Base-by-base conservation (phyloP, 2,888 invertebrate genomes). In the Falcaria lacertinaria region DNA sequence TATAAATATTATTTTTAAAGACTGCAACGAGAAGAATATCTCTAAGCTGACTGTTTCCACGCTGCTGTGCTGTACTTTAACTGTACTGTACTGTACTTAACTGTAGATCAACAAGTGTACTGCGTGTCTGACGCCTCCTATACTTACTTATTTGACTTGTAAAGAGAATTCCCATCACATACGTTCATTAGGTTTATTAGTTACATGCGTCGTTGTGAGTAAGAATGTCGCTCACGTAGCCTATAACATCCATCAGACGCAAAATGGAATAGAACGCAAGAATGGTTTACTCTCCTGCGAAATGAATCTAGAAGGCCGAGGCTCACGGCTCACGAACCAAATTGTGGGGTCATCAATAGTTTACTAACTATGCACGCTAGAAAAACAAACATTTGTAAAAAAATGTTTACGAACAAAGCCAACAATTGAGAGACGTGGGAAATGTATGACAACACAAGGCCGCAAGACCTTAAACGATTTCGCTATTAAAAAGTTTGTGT, bases 1-100 rank as follows among this genome's bases (percentile, higher is more conserved):
- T 34, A 36, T 50, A 39, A 33, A 22, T 43, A 14, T 11, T 7
- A 33, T 33, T 33, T 5, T 3, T 4, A 14, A 15, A 33, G 33
- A 2, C 11, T 28, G 28, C 7, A 28, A 28, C 11, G 28, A 7
- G 22, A 22, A 7, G 7, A 6, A 22, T 7, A 5, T 22, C n/a
- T n/a, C n/a, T n/a, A n/a, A n/a, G n/a, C n/a, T n/a, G n/a, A n/a
- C n/a, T n/a, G n/a, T n/a, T n/a, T n/a, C n/a, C n/a, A n/a, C n/a
- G n/a, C n/a, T n/a, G n/a, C n/a, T n/a, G n/a, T n/a, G n/a, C n/a
- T n/a, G n/a, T n/a, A n/a, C n/a, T n/a, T n/a, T n/a, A n/a, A n/a
- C n/a, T n/a, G n/a, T n/a, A n/a, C n/a, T n/a, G n/a, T n/a, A n/a
- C n/a, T n/a, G n/a, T n/a, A n/a, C n/a, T n/a, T n/a, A n/a, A n/a